Evolutionary conservation across 2,888 invertebrate species (phyloP), one percentile per base, ranked within the genome.

Genomic region (Xylocampa areola): DNA sequence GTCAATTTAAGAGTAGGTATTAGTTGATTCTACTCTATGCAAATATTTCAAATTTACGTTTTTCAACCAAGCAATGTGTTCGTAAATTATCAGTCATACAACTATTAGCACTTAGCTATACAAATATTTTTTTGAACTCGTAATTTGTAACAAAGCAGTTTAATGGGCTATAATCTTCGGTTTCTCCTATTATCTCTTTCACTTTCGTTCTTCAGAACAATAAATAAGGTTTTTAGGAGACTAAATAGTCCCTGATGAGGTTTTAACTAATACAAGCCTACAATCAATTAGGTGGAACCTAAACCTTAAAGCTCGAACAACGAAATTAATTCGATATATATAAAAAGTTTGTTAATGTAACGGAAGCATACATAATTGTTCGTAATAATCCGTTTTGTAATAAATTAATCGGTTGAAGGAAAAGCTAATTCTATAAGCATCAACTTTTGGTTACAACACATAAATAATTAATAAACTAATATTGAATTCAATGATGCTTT

Each of bases 401-500:
- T 10, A 25, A 8, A 14, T 36, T 25, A 4, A 1, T 7, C n/a
- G 5, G n/a, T 29, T n/a, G n/a, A n/a, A n/a, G n/a, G n/a, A n/a
- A n/a, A n/a, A n/a, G n/a, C n/a, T n/a, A n/a, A n/a, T n/a, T n/a
- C n/a, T n/a, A n/a, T n/a, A n/a, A n/a, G n/a, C n/a, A n/a, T n/a
- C n/a, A n/a, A 5, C 19, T 23, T 37, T 33, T n/a, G 2, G 13
- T 11, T 14, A 4, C 0, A 35, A 36, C n/a, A 21, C 27, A 19
- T 16, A n/a, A 30, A 21, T n/a, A 21, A n/a, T n/a, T n/a, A 32
- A 17, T 23, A 14, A 45, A 29, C 10, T 27, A 37, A 48, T 48
- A 32, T 21, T 37, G 11, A 2, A 6, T 23, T n/a, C 27, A 29
- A 64, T 21, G 1, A 30, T 11, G 14, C 40, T 37, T 17, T 57